Conservation (phyloP, 2,797 vertebrate species). For the Hippocampus kuda region DNA sequence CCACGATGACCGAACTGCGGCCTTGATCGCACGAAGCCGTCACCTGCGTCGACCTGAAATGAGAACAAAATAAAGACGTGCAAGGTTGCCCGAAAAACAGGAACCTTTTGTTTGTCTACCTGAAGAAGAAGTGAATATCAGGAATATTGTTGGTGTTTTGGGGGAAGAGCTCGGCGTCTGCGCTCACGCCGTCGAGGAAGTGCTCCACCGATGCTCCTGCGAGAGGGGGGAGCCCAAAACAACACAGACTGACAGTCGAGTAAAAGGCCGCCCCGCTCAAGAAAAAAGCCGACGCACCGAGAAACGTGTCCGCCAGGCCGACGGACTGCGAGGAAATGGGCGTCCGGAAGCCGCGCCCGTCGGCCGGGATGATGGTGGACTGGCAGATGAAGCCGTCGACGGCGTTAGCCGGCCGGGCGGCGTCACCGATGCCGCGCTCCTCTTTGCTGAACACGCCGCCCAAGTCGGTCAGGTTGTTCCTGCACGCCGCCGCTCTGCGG, state of each 20-base stretch:
- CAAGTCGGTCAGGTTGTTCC: conserved; percentile 90
- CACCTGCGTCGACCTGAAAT: conserved; percentile 72
- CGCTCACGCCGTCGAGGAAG: conserved; percentile 68
- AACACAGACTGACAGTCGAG: accelerated
- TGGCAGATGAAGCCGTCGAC: conserved; percentile 90
- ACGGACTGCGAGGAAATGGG: conserved; percentile 90
- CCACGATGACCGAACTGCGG: conserved; percentile 78
- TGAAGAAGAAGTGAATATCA: conserved; percentile 95
- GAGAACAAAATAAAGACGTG: background rate
- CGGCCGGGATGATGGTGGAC: conserved; percentile 90
- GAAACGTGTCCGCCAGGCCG: conserved; percentile 84
- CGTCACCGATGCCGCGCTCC: conserved; percentile 65
- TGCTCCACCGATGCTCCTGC: conserved; percentile 79
- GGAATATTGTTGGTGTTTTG: conserved; percentile 64
- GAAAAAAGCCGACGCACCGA: conserved; percentile 59
- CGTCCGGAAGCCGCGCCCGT: conserved; percentile 86
- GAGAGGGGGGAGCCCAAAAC: too few relatives aligned
- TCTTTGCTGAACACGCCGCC: conserved; percentile 83
- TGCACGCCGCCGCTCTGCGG: conserved; percentile 73
- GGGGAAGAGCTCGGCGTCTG: conserved; percentile 74
- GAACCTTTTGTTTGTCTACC: conserved; percentile 55
- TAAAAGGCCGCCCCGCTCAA: background rate
- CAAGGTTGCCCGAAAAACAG: background rate
- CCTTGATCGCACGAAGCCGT: conserved; percentile 87
- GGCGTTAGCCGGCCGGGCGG: conserved; percentile 72